Conservation (phyloP, 2,797 vertebrate genomes). For the Enoplosus armatus region DNA sequence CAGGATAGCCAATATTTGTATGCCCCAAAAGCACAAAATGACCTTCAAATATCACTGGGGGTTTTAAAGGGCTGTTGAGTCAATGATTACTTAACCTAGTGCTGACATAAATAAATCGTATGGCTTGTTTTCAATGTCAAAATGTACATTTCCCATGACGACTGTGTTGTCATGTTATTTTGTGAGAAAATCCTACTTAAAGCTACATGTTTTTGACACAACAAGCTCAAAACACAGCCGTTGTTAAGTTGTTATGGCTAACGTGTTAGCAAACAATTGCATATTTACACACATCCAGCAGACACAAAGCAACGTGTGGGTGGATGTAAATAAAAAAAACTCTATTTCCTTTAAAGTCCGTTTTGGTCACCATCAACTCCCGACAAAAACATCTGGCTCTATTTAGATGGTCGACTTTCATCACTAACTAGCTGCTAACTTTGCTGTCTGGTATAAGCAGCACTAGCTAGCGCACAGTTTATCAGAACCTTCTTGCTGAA, state of each 20-base stretch:
- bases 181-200: neutral
- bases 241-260: no score
- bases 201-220: neutral
- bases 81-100: slow-evolving; percentile 5
- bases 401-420: neutral
- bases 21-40: slow-evolving; percentile 20
- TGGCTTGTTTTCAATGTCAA: slow-evolving; percentile 18
- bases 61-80: slow-evolving; percentile 25
- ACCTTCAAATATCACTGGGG: slow-evolving; percentile 39
- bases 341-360: neutral
- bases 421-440: neutral
- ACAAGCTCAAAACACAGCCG: neutral
- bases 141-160: neutral
- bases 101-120: slow-evolving; percentile 5
- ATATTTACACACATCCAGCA: neutral
- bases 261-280: neutral
- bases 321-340: neutral
- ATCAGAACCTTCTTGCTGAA: neutral
- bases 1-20: slow-evolving; percentile 6
- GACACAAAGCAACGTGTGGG: neutral
- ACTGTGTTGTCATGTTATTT: neutral
- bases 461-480: neutral
- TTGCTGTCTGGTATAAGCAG: neutral
- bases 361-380: neutral
- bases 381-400: no score